Evolutionary conservation across 2,888 invertebrate genomes (phyloP).

Genomic region (Choreutis nemorana): DNA sequence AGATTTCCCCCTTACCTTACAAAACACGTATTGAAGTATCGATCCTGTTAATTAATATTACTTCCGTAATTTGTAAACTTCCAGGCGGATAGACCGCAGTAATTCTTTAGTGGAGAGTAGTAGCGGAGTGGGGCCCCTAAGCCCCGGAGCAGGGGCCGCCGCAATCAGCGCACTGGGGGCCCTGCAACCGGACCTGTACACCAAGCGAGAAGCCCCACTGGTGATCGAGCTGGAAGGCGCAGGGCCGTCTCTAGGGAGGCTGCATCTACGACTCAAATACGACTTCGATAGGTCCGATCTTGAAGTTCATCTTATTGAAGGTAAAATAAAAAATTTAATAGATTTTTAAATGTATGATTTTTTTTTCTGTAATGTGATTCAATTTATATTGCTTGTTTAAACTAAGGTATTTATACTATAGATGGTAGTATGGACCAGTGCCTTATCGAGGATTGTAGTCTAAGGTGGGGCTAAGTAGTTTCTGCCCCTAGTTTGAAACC

Average conservation of each 20-base stretch:
- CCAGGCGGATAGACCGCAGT: slow-evolving; percentile 60
- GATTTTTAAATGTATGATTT: no score
- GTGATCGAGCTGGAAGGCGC: slow-evolving; percentile 70
- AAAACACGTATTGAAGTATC: no score
- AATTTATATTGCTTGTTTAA: no score
- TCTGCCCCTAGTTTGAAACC: no score
- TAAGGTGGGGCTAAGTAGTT: no score
- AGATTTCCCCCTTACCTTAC: no score
- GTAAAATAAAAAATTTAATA: slow-evolving; percentile 37
- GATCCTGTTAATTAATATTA: slow-evolving; percentile 1
- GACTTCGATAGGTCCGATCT: slow-evolving; percentile 91
- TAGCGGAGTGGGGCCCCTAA: slow-evolving; percentile 46
- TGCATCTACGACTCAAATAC: slow-evolving; percentile 86
- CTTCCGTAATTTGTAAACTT: no score
- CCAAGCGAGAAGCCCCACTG: slow-evolving; percentile 79
- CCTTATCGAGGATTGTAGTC: no score
- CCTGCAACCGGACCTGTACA: slow-evolving; percentile 87
- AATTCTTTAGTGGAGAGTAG: slow-evolving; percentile 59
- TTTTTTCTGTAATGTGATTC: neutral
- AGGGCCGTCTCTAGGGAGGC: slow-evolving; percentile 78
- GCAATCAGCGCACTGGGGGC: slow-evolving; percentile 72
- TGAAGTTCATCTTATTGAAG: slow-evolving; percentile 91
- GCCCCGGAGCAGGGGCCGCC: slow-evolving; percentile 47
- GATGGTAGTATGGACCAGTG: no score
- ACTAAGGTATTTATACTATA: no score